These are phyloP conservation scores for Syngnathoides biaculeatus DNA, from an alignment of 2,113 vertebrate genomes.

Conservation along the genomic window DNA sequence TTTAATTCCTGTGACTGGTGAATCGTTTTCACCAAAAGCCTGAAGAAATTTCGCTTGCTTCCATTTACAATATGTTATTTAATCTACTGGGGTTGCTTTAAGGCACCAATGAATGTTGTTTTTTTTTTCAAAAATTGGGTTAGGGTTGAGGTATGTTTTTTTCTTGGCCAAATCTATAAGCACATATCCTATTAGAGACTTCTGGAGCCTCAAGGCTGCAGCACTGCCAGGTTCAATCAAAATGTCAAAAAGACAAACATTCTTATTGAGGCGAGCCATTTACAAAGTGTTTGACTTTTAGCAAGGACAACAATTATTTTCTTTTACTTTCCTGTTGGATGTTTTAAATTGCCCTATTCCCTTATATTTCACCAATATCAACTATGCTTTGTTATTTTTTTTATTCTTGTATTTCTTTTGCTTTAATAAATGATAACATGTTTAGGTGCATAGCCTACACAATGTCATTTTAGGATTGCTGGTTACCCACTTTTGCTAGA, in stretches of 20 bases:
- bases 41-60: constrained; percentile 15
- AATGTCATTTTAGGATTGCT: background rate
- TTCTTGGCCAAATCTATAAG: constrained; percentile 14
- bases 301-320: constrained; percentile 7
- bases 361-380: constrained; percentile 21
- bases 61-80: constrained; percentile 52
- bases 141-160: constrained; percentile 11
- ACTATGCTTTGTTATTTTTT: constrained; percentile 30
- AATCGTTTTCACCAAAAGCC: constrained; percentile 2
- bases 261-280: constrained; percentile 10
- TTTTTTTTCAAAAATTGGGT: constrained; percentile 53
- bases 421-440: background rate
- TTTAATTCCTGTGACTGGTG: constrained; percentile 25
- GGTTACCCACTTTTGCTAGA: background rate
- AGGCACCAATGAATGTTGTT: constrained; percentile 43
- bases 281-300: constrained; percentile 3
- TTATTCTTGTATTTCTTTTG: background rate
- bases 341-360: background rate
- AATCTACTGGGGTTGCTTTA: constrained; percentile 32
- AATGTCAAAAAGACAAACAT: constrained; percentile 27
- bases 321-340: background rate
- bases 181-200: constrained; percentile 30
- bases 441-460: background rate
- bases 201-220: constrained; percentile 25
- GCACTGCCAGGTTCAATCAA: constrained; percentile 26